phyloP scores from a whole-genome alignment of 2,888 invertebrate genomes.

The Erebia palarica region DNA sequence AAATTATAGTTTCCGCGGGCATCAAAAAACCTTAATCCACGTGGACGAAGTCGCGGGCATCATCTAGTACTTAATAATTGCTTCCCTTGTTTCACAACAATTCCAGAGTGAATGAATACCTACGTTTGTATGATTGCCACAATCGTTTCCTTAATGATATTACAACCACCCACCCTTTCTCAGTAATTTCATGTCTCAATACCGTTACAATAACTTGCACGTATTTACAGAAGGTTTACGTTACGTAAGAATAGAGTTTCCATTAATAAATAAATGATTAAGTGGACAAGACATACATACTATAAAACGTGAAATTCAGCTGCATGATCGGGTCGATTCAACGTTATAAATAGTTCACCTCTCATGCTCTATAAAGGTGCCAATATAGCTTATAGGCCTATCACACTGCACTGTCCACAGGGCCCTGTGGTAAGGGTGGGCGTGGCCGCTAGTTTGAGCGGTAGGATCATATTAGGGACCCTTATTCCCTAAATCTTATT shows the following conservation, averaged over 20 bases:
- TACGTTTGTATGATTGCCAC: background rate
- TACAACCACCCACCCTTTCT: conserved; percentile 5
- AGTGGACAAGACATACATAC: background rate
- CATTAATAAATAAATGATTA: background rate
- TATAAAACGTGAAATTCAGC: background rate
- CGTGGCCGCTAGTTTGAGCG: too few species aligned
- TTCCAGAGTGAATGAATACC: background rate
- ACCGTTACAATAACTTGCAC: conserved; percentile 24
- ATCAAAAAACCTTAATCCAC: too few species aligned
- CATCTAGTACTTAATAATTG: background rate
- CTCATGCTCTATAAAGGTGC: too few species aligned
- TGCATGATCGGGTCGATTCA: background rate
- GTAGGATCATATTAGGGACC: too few species aligned
- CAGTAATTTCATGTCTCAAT: conserved; percentile 18
- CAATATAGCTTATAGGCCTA: too few species aligned
- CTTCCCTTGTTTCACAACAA: background rate
- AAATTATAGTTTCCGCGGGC: too few species aligned
- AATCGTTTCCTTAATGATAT: conserved; percentile 3
- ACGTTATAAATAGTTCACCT: background rate
- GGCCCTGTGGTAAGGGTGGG: too few species aligned
- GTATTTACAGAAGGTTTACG: conserved; percentile 27
- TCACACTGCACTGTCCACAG: too few species aligned
- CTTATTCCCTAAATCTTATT: too few species aligned
- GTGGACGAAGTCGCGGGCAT: too few species aligned
- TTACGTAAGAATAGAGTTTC: conserved; percentile 13